Percentiles rank a stretch among this genome's conserved stretches.
Evolutionary conservation across 2,888 invertebrate genomes (phyloP).

Genomic region (Dryococelus australis): DNA sequence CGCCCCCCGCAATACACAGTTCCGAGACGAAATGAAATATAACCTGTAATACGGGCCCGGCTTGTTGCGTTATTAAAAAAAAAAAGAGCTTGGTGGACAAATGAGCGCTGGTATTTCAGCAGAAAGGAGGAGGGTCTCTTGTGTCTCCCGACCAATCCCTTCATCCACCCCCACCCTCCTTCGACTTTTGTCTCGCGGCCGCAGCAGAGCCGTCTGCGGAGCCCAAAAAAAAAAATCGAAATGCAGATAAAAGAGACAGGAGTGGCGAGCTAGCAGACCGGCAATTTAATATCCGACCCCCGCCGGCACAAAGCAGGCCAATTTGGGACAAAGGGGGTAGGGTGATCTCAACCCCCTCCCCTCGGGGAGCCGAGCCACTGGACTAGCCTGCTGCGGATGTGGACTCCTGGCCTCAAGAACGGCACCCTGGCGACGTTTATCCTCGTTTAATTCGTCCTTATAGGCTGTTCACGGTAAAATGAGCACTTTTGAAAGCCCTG

Average conservation of each 20-base stretch:
- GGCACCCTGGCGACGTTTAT: no score
- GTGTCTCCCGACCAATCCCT: no score
- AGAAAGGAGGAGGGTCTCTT: not conserved
- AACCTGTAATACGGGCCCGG: not conserved
- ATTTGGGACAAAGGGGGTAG: not conserved
- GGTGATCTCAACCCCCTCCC: not conserved
- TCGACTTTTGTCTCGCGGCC: no score
- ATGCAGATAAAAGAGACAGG: slow-evolving; percentile 16
- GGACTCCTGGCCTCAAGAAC: not conserved
- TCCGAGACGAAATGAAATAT: no score
- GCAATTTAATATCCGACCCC: slow-evolving; percentile 3
- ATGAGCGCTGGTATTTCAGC: not conserved
- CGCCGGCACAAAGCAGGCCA: not conserved
- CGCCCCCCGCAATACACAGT: not conserved
- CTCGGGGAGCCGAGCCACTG: not conserved
- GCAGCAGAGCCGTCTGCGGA: no score
- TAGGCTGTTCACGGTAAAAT: no score
- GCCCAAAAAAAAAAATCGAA: not conserved
- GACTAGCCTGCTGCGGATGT: not conserved
- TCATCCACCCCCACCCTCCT: no score
- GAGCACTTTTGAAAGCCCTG: no score
- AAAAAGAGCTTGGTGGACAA: not conserved
- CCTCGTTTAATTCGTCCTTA: no score
- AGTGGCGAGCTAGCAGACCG: not conserved
- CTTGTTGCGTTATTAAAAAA: not conserved